Percentiles rank a stretch among this genome's conserved stretches.
Evolutionary conservation across 2,797 vertebrate genomes (phyloP).

Genomic region (Danionella dracula): DNA sequence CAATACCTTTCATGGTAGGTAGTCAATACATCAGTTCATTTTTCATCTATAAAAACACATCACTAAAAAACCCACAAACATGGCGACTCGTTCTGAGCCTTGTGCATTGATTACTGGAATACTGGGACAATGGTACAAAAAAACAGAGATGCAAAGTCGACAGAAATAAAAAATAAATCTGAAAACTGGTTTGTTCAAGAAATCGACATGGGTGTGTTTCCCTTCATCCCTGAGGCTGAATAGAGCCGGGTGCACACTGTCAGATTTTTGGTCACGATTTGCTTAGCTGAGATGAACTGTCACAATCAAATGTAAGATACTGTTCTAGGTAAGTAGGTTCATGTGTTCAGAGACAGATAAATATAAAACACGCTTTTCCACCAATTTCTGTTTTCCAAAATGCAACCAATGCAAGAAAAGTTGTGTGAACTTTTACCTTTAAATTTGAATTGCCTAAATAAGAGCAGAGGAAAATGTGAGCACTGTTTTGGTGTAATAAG

Average conservation of each 20-base stretch:
- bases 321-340: too few species aligned
- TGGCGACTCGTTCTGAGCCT: conserved; percentile 8
- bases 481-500: too few species aligned
- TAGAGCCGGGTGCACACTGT: not conserved
- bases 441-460: too few species aligned
- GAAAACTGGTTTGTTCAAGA: conserved; percentile 38
- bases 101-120: conserved; percentile 21
- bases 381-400: too few species aligned
- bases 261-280: too few species aligned
- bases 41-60: not conserved
- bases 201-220: conserved; percentile 25
- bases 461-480: too few species aligned
- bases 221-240: conserved; percentile 32
- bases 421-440: too few species aligned
- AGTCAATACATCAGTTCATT: conserved; percentile 7
- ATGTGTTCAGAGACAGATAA: too few species aligned
- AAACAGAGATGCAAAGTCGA: not conserved
- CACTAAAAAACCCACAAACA: conserved; percentile 3
- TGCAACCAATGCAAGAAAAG: too few species aligned
- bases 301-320: too few species aligned
- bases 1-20: conserved; percentile 12
- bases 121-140: conserved; percentile 5
- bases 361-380: too few species aligned
- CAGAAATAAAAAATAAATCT: not conserved
- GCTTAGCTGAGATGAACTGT: too few species aligned